phyloP scores from a whole-genome alignment of 2,888 invertebrate genomes.

The Craniophora ligustri region DNA sequence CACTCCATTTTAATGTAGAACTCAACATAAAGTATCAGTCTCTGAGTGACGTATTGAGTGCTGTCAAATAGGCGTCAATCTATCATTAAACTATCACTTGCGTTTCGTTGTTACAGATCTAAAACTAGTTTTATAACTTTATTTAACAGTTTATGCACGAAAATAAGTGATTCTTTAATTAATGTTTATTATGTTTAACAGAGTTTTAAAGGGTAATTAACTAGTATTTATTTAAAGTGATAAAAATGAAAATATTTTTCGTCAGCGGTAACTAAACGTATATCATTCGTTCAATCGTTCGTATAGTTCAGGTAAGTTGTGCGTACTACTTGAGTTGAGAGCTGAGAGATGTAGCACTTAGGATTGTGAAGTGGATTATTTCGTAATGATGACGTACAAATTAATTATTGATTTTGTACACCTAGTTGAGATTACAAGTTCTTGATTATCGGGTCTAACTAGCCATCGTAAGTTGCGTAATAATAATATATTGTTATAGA shows the following conservation, averaged over 20 bases:
- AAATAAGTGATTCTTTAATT: not conserved
- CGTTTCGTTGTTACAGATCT: constrained; percentile 28
- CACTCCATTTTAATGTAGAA: constrained; percentile 22
- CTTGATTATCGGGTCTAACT: too few relatives aligned
- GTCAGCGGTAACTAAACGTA: constrained; percentile 26
- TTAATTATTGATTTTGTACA: constrained; percentile 4
- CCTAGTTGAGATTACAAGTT: too few relatives aligned
- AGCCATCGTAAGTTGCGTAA: too few relatives aligned
- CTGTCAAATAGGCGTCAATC: not conserved
- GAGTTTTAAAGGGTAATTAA: not conserved
- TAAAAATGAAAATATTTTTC: not conserved
- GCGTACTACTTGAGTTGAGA: constrained; percentile 8
- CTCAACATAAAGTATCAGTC: not conserved
- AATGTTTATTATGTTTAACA: not conserved
- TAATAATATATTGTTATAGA: too few relatives aligned
- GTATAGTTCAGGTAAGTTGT: not conserved
- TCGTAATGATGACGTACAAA: constrained; percentile 11
- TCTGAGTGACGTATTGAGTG: not conserved
- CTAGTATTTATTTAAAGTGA: not conserved
- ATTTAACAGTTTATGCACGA: not conserved
- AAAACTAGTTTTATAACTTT: not conserved
- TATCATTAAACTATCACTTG: constrained; percentile 11
- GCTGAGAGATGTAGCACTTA: constrained; percentile 25
- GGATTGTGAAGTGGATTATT: not conserved
- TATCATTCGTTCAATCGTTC: constrained; percentile 18